Percentiles rank a stretch among this genome's conserved stretches.
Evolutionary conservation across 2,888 invertebrate species (phyloP).

Genomic region (Abrostola triplasia): DNA sequence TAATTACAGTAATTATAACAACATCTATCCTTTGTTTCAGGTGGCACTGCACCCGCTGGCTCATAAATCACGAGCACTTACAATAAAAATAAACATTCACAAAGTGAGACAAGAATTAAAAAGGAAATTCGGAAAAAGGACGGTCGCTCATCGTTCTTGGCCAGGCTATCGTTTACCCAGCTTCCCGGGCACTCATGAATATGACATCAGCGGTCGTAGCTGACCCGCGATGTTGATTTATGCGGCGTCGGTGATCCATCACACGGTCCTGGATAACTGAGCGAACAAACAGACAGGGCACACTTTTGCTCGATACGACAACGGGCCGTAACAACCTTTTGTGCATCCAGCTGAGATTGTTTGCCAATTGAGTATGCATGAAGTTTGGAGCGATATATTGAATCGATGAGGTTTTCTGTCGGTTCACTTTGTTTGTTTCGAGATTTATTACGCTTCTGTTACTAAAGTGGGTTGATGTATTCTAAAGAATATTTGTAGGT

Average conservation of each 20-base stretch:
- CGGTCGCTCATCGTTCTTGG: conserved; percentile 61
- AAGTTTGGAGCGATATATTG: conserved; percentile 65
- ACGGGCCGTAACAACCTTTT: conserved; percentile 57
- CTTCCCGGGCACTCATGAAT: conserved; percentile 77
- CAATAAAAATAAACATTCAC: conserved; percentile 60
- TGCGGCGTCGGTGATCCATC: conserved; percentile 78
- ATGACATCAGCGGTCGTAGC: conserved; percentile 79
- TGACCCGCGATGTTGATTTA: conserved; percentile 80
- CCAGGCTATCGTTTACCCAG: conserved; percentile 67
- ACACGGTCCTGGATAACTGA: conserved; percentile 63
- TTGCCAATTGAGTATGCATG: conserved; percentile 75
- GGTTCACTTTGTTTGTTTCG: conserved; percentile 24
- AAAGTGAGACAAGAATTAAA: conserved; percentile 68
- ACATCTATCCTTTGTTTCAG: conserved; percentile 75
- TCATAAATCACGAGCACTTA: conserved; percentile 70
- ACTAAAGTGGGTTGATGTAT: conserved; percentile 52
- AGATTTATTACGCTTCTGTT: conserved; percentile 47
- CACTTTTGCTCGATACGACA: conserved; percentile 63
- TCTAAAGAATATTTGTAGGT: conserved; percentile 35
- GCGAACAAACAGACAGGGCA: conserved; percentile 59
- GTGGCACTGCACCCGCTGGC: conserved; percentile 56
- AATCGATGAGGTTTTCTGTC: conserved; percentile 63
- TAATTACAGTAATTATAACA: conserved; percentile 40
- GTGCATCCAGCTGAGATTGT: conserved; percentile 62
- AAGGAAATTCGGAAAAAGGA: conserved; percentile 70